Percentiles rank a stretch among this genome's conserved stretches.
phyloP scores from a whole-genome alignment of 2,797 vertebrate genomes.

The Chelidonichthys spinosus region DNA sequence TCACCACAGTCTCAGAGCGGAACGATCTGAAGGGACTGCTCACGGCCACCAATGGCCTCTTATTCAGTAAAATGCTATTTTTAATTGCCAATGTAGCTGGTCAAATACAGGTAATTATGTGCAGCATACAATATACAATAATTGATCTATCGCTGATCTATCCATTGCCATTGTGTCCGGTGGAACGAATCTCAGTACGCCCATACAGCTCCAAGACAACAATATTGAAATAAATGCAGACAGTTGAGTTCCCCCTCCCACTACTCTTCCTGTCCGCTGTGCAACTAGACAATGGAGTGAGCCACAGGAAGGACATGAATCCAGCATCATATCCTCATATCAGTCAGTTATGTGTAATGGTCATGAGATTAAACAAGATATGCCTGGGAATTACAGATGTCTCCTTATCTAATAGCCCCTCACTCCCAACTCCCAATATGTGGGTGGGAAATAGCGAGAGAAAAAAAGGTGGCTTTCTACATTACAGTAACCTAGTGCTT shows the following conservation, averaged over 20 bases:
- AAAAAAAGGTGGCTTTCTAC: conserved; percentile 22
- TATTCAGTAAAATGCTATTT: conserved; percentile 69
- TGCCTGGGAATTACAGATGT: conserved; percentile 67
- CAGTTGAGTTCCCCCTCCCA: conserved; percentile 55
- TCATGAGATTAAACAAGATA: conserved; percentile 75
- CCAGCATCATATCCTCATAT: conserved; percentile 80
- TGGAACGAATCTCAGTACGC: conserved; percentile 43
- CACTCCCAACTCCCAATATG: conserved; percentile 48
- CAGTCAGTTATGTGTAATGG: conserved; percentile 68
- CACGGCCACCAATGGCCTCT: conserved; percentile 58
- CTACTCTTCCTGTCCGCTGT: conserved; percentile 71
- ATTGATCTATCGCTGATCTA: conserved; percentile 16
- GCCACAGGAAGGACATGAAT: conserved; percentile 79
- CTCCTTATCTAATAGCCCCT: conserved; percentile 56
- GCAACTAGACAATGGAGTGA: conserved; percentile 77
- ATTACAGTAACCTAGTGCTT: conserved; percentile 42
- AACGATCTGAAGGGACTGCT: conserved; percentile 71
- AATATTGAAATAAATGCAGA: conserved; percentile 67
- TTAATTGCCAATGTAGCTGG: conserved; percentile 66
- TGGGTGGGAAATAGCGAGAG: conserved; percentile 32
- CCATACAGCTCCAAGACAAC: conserved; percentile 71
- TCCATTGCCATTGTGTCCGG: conserved; percentile 48
- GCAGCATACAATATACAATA: conserved; percentile 39
- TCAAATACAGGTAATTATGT: conserved; percentile 62
- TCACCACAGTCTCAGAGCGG: conserved; percentile 73